Conservation (phyloP, 2,888 invertebrate genomes). For the Papilio elwesi region DNA sequence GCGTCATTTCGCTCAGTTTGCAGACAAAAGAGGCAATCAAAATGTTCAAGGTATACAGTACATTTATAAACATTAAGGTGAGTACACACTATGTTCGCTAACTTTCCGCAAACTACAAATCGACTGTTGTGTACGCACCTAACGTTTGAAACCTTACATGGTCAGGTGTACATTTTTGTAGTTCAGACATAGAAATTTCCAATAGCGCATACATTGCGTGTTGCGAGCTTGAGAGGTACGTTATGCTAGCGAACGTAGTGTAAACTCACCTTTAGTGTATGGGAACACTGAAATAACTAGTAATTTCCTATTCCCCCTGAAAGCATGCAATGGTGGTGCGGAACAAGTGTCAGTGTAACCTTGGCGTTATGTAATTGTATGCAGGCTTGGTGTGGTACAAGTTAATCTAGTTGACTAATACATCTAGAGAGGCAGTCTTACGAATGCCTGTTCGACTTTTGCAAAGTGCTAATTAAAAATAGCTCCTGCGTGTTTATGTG, state of each 20-base stretch:
- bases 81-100: background rate
- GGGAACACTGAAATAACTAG: constrained; percentile 58
- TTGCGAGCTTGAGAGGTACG: background rate
- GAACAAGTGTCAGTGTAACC: constrained; percentile 66
- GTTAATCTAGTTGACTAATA: constrained; percentile 52
- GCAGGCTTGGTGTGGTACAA: constrained; percentile 65
- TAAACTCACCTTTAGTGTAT: constrained; percentile 42
- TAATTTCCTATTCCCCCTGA: constrained; percentile 65
- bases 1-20: constrained; percentile 6
- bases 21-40: constrained; percentile 35
- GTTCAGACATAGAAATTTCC: background rate
- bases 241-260: background rate
- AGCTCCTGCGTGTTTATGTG: too few relatives aligned
- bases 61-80: background rate
- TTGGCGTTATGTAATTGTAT: constrained; percentile 72
- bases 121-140: background rate
- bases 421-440: constrained; percentile 24
- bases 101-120: background rate
- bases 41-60: constrained; percentile 8
- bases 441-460: too few relatives aligned
- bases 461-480: background rate
- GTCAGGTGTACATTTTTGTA: background rate
- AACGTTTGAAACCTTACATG: background rate
- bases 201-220: background rate
- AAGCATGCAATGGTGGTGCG: constrained; percentile 69